A percentile compares a stretch with the other conserved stretches of the same genome.
phyloP scores from a whole-genome alignment of 92 coral and sea anemone genomes.

The Porites evermanni region DNA sequence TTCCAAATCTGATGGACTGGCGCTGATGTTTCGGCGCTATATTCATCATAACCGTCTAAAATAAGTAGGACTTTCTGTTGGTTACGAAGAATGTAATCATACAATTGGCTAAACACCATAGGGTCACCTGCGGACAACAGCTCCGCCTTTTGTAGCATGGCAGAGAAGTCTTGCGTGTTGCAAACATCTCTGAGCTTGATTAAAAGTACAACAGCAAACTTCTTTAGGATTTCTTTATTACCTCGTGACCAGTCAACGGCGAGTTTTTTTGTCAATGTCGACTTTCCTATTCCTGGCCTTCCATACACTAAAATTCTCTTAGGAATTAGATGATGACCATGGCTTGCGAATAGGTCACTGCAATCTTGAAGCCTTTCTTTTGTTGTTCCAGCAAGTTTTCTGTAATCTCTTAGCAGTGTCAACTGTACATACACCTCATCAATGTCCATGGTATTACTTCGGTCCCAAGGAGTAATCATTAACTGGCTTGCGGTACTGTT shows the following conservation, averaged over 20 bases:
- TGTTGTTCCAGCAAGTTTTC: background rate
- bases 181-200: constrained; percentile 27
- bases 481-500: background rate
- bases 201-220: constrained; percentile 18
- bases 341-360: background rate
- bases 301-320: constrained; percentile 25
- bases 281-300: constrained; percentile 31
- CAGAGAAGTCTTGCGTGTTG: background rate
- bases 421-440: background rate
- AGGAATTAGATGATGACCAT: background rate
- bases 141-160: background rate
- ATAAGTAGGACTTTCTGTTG: constrained; percentile 20
- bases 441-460: background rate
- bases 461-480: constrained; percentile 9
- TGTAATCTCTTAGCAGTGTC: background rate
- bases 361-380: background rate
- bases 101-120: background rate
- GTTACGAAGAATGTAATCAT: constrained; percentile 5
- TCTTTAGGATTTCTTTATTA: constrained; percentile 21
- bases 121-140: constrained; percentile 20
- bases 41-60: constrained; percentile 39
- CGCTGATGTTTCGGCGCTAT: background rate
- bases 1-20: constrained; percentile 4
- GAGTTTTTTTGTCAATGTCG: constrained; percentile 12
- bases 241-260: constrained; percentile 31